Evolutionary conservation across 2,888 invertebrate species (phyloP).

Genomic region (Tipula helvola): DNA sequence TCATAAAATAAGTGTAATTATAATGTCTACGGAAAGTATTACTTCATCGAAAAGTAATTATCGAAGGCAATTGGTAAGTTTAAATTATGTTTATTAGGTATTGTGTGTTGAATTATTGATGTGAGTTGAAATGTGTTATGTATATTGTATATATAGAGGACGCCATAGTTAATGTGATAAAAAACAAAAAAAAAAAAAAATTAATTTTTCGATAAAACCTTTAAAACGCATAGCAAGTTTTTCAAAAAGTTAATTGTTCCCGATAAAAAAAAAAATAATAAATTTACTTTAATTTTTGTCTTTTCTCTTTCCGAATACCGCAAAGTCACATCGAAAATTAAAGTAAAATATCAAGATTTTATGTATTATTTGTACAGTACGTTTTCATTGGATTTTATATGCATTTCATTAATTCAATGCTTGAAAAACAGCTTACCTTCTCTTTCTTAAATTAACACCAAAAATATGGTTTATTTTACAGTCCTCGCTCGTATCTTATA

Average conservation of each 20-base stretch:
- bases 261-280: neutral
- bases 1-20: neutral
- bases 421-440: neutral
- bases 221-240: neutral
- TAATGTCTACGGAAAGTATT: constrained; percentile 19
- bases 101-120: neutral
- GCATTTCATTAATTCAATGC: neutral
- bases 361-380: neutral
- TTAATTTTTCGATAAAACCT: constrained; percentile 5
- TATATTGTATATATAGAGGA: neutral
- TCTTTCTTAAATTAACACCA: neutral
- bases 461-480: neutral
- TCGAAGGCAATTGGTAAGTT: constrained; percentile 35
- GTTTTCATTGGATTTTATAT: neutral
- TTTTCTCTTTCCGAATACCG: constrained; percentile 4
- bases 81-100: constrained; percentile 10
- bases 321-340: neutral
- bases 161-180: constrained; percentile 6
- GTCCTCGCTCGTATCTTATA: neutral
- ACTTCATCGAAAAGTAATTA: constrained; percentile 23
- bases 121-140: neutral
- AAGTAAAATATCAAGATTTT: neutral
- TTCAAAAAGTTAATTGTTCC: neutral
- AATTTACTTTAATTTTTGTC: neutral
- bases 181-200: neutral